A percentile compares a stretch with the other conserved stretches of the same genome.
These are phyloP conservation scores for Apoda limacodes DNA, from an alignment of 2,888 invertebrate genomes.

Conservation along the genomic window DNA sequence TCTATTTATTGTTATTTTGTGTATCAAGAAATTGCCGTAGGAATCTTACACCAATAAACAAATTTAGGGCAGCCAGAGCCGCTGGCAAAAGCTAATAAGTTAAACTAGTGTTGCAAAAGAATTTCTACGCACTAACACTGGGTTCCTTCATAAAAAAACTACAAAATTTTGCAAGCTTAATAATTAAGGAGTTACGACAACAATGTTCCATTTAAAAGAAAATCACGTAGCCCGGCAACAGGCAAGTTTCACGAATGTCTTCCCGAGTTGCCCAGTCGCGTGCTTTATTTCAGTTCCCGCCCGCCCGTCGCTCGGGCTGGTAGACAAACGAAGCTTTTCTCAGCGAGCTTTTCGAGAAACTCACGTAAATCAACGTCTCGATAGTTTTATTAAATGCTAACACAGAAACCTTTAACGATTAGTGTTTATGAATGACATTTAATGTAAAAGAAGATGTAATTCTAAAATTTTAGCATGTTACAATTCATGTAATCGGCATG, in stretches of 20 bases:
- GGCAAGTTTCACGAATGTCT: slow-evolving; percentile 28
- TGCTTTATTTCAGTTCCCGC: slow-evolving; percentile 22
- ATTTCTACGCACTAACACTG: not conserved
- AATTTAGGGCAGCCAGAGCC: too few relatives aligned
- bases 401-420: too few relatives aligned
- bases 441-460: slow-evolving; percentile 29
- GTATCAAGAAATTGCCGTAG: too few relatives aligned
- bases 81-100: too few relatives aligned
- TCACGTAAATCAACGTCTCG: too few relatives aligned
- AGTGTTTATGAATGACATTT: slow-evolving; percentile 28
- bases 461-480: slow-evolving; percentile 27
- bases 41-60: too few relatives aligned
- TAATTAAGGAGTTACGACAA: too few relatives aligned
- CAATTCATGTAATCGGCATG: slow-evolving; percentile 25
- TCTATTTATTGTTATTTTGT: too few relatives aligned
- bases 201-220: slow-evolving; percentile 30
- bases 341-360: slow-evolving; percentile 9
- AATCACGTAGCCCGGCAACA: slow-evolving; percentile 39
- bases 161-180: too few relatives aligned
- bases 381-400: too few relatives aligned
- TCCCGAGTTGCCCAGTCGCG: slow-evolving; percentile 9
- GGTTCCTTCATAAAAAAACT: too few relatives aligned
- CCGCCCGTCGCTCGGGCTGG: slow-evolving; percentile 25
- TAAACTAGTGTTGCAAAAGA: slow-evolving; percentile 1
- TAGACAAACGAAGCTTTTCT: slow-evolving; percentile 4